Evolutionary conservation across 2,888 invertebrate species (phyloP).

Genomic region (Oegoconia quadripuncta): DNA sequence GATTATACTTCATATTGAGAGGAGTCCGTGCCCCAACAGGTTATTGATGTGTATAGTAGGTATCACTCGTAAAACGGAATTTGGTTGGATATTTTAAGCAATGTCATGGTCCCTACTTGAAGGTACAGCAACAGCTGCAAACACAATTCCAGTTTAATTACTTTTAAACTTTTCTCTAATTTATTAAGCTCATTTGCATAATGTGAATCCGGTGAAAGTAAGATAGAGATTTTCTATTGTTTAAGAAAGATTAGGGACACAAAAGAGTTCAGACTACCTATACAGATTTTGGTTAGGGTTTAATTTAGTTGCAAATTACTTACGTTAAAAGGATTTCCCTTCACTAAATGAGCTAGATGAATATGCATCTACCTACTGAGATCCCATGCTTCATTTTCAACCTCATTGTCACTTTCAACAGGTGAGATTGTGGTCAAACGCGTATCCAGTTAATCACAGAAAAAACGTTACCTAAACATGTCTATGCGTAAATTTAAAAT

Average conservation of each 20-base stretch:
- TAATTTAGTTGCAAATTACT: conserved; percentile 13
- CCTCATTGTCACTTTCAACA: too few relatives aligned
- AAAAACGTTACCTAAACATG: too few relatives aligned
- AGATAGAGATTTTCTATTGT: conserved; percentile 17
- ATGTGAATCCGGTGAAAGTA: conserved; percentile 27
- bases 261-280: conserved; percentile 2
- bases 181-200: conserved; percentile 52
- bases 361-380: too few relatives aligned
- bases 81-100: conserved; percentile 3
- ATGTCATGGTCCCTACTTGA: conserved; percentile 2
- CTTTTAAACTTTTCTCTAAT: conserved; percentile 48
- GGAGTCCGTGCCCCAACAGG: not conserved
- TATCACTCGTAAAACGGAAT: conserved; percentile 3
- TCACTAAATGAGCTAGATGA: too few relatives aligned
- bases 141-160: conserved; percentile 37
- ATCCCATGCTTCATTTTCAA: too few relatives aligned
- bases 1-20: too few relatives aligned
- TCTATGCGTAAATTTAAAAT: too few relatives aligned
- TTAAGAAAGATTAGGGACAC: conserved; percentile 6
- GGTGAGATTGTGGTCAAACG: too few relatives aligned
- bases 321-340: not conserved
- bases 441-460: too few relatives aligned
- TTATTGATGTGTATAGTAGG: not conserved
- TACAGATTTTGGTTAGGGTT: conserved; percentile 3
- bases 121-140: conserved; percentile 6